Evolutionary conservation across 2,797 vertebrate species (phyloP).

Genomic region (Pipistrellus pygmaeus): DNA sequence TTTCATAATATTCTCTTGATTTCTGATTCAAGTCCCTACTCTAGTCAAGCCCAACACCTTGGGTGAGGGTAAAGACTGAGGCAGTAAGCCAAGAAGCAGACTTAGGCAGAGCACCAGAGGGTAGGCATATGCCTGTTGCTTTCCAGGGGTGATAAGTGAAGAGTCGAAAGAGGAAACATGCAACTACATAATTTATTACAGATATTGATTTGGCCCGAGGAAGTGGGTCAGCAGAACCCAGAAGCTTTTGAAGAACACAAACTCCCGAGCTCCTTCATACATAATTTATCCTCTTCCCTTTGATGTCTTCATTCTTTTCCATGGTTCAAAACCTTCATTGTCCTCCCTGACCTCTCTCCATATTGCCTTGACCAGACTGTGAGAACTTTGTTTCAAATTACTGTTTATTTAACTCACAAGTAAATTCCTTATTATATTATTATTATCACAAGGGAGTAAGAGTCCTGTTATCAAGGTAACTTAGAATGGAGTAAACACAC

Average conservation of each 20-base stretch:
- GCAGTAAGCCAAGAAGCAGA: not conserved
- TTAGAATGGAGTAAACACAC: not conserved
- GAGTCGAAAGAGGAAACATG: not conserved
- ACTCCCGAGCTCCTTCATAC: not conserved
- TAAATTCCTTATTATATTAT: not conserved
- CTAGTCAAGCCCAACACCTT: not conserved
- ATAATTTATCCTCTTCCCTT: slow-evolving; percentile 69
- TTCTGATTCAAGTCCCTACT: not conserved
- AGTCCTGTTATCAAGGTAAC: not conserved
- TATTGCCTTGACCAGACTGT: not conserved
- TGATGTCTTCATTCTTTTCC: slow-evolving; percentile 55
- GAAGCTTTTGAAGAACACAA: not conserved
- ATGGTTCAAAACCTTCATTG: slow-evolving; percentile 23
- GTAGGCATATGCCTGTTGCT: not conserved
- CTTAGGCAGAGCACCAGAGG: too few relatives aligned
- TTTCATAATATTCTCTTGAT: not conserved
- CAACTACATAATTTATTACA: slow-evolving; percentile 64
- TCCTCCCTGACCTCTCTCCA: slow-evolving; percentile 34
- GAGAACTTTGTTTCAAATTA: not conserved
- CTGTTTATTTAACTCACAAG: not conserved
- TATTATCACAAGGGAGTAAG: not conserved
- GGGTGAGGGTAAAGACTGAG: not conserved
- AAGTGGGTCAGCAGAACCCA: not conserved
- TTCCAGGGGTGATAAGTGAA: not conserved
- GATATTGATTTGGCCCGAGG: slow-evolving; percentile 56